phyloP scores from a whole-genome alignment of 1,140 invertebrate species.

The Solenopsis fugax region DNA sequence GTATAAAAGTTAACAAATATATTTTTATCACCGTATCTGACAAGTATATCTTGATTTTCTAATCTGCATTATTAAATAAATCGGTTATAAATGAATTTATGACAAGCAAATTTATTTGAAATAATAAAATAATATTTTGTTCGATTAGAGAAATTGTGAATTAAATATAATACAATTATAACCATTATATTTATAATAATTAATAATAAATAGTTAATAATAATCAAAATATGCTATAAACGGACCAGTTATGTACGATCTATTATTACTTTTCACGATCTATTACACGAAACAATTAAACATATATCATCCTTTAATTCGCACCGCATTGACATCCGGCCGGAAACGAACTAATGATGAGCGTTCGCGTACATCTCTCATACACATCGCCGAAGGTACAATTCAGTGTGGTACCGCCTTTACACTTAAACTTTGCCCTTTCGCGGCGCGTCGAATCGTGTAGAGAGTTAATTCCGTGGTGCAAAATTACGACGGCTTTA shows the following conservation, averaged over 20 bases:
- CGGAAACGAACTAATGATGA: constrained; percentile 2
- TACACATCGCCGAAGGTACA: background rate
- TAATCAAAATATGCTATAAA: background rate
- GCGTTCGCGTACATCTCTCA: background rate
- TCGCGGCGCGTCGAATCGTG: constrained; percentile 36
- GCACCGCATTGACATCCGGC: background rate
- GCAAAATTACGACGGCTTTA: constrained; percentile 53
- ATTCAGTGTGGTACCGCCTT: constrained; percentile 34
- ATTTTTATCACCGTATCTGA: background rate
- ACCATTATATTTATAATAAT: background rate
- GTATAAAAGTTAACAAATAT: background rate
- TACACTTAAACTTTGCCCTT: constrained; percentile 55
- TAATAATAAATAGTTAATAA: too few relatives aligned
- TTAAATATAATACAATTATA: constrained; percentile 8
- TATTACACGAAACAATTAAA: background rate
- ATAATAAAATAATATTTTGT: background rate
- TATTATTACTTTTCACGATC: background rate
- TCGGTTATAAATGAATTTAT: background rate
- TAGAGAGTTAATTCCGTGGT: constrained; percentile 47
- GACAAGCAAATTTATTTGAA: background rate
- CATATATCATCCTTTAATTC: background rate
- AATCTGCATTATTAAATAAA: background rate
- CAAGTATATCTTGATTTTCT: background rate
- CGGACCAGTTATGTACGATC: background rate
- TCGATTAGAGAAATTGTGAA: background rate